Conservation (phyloP, 2,797 vertebrate species). For the Pristis pectinata region DNA sequence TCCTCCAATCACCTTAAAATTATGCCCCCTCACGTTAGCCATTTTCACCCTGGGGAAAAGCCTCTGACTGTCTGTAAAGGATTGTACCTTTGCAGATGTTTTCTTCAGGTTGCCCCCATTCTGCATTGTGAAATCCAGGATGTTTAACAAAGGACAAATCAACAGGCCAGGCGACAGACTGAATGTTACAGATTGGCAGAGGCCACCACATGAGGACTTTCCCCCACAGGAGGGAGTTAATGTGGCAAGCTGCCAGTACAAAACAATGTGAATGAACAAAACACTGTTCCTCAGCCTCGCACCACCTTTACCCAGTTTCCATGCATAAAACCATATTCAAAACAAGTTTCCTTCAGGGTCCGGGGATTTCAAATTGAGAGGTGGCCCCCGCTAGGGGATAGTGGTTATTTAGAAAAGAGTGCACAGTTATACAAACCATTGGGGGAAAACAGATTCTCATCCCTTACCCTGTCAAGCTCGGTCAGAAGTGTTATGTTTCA, state of each 20-base stretch:
- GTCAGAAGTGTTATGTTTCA: too few species aligned
- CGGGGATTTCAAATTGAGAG: too few species aligned
- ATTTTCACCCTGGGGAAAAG: too few species aligned
- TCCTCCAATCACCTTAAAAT: too few species aligned
- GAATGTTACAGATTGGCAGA: constrained; percentile 51
- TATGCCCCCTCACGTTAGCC: too few species aligned
- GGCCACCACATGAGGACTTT: constrained; percentile 53
- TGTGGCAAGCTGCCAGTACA: neutral
- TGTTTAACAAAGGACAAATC: constrained; percentile 43
- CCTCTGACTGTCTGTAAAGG: neutral
- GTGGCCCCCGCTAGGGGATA: too few species aligned
- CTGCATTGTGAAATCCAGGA: constrained; percentile 38
- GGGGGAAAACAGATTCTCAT: too few species aligned
- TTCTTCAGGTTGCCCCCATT: constrained; percentile 33
- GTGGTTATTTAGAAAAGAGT: too few species aligned
- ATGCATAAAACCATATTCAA: too few species aligned
- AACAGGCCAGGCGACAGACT: constrained; percentile 42
- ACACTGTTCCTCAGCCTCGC: neutral
- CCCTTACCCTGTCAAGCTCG: too few species aligned
- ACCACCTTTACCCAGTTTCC: neutral
- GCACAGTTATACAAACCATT: too few species aligned
- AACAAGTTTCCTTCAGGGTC: too few species aligned
- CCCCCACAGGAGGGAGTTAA: neutral
- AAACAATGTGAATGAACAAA: neutral
- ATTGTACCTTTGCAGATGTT: neutral